Conservation (phyloP, 2,113 vertebrate species). For the Colaptes auratus region DNA sequence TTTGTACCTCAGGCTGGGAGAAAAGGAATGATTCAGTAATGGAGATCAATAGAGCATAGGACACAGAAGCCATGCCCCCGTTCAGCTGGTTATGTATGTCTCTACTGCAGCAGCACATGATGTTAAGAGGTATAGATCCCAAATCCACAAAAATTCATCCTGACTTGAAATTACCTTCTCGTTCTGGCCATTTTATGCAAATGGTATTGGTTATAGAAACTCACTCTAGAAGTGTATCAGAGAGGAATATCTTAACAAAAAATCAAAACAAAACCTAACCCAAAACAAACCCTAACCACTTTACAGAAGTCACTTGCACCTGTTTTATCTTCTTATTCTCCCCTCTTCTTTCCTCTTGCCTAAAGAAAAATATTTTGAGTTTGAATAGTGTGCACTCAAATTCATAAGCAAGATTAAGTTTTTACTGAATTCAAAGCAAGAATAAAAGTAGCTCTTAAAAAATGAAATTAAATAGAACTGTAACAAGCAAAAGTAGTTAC, state of each 20-base stretch:
- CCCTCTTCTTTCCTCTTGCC: background rate
- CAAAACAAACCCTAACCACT: background rate
- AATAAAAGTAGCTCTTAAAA: background rate
- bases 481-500: background rate
- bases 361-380: background rate
- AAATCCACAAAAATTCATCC: slow-evolving; percentile 1
- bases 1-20: background rate
- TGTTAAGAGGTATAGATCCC: background rate
- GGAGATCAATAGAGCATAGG: background rate
- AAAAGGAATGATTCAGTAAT: background rate
- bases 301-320: background rate
- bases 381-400: background rate
- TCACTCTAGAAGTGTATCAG: background rate
- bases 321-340: background rate
- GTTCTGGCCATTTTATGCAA: background rate
- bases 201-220: background rate
- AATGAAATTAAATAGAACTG: background rate
- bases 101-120: background rate
- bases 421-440: background rate
- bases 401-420: background rate
- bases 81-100: background rate
- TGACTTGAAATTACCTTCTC: background rate
- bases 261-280: background rate
- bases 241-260: background rate
- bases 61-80: background rate